Percentiles rank a stretch among this genome's conserved stretches.
Conservation (phyloP, 2,797 vertebrate species). For the Centroberyx gerrardi region DNA sequence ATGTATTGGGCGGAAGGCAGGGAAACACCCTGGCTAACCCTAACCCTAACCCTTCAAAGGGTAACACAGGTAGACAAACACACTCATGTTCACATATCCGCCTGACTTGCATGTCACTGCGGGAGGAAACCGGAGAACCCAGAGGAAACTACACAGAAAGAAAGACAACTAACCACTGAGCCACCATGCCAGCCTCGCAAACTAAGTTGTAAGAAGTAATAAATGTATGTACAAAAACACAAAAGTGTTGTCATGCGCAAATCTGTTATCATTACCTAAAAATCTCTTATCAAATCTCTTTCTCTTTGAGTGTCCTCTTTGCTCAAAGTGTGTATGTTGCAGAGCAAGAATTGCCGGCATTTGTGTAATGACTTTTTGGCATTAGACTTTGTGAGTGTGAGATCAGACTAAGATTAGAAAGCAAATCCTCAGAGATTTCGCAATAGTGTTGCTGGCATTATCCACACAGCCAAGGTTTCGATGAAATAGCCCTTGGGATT, state of each 20-base stretch:
- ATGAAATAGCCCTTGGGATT: slow-evolving; percentile 65
- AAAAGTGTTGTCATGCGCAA: neutral
- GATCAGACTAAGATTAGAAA: slow-evolving; percentile 72
- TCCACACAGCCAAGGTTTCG: slow-evolving; percentile 55
- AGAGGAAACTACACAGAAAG: no score
- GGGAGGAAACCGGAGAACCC: no score
- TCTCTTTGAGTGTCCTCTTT: slow-evolving; percentile 5
- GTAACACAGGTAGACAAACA: no score
- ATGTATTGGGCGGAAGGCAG: no score
- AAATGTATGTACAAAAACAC: neutral
- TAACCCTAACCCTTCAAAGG: no score
- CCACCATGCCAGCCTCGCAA: neutral
- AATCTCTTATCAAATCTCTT: neutral
- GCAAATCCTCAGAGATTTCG: slow-evolving; percentile 77
- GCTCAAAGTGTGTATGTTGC: slow-evolving; percentile 18
- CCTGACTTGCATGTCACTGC: no score
- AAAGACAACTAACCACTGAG: no score
- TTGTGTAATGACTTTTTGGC: slow-evolving; percentile 60
- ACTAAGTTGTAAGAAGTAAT: neutral
- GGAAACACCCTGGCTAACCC: no score
- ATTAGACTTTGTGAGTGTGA: slow-evolving; percentile 47
- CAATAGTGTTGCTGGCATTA: slow-evolving; percentile 55
- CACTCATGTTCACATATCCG: no score
- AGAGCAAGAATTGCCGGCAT: slow-evolving; percentile 36
- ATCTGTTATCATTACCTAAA: neutral